A percentile compares a stretch with the other conserved stretches of the same genome.
These are phyloP conservation scores for Drosophila neutralis DNA, from an alignment of 2,888 invertebrate genomes.

Conservation along the genomic window DNA sequence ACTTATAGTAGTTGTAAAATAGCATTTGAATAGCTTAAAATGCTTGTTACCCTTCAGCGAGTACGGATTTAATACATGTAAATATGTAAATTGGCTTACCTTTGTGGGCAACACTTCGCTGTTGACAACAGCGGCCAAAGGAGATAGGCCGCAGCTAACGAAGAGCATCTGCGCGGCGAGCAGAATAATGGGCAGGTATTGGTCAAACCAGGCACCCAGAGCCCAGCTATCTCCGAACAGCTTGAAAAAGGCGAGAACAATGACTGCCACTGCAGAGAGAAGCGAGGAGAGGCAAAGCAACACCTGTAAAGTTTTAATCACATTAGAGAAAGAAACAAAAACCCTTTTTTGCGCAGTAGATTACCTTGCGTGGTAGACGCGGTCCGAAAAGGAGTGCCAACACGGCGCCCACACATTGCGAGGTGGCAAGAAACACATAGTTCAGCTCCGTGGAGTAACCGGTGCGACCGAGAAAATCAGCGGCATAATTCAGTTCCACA, in stretches of 20 bases:
- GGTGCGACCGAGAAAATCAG: slow-evolving; percentile 57
- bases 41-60: background rate
- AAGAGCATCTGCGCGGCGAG: slow-evolving; percentile 68
- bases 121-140: slow-evolving; percentile 77
- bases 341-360: background rate
- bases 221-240: slow-evolving; percentile 47
- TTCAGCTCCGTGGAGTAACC: slow-evolving; percentile 56
- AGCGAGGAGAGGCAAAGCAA: slow-evolving; percentile 72
- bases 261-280: slow-evolving; percentile 62
- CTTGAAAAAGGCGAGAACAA: slow-evolving; percentile 59
- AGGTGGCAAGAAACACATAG: slow-evolving; percentile 69
- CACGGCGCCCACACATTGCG: slow-evolving; percentile 72
- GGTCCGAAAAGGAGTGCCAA: slow-evolving; percentile 66
- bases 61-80: background rate
- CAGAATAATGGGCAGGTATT: slow-evolving; percentile 65
- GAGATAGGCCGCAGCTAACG: slow-evolving; percentile 77
- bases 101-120: slow-evolving; percentile 78
- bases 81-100: slow-evolving; percentile 51
- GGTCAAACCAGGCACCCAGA: slow-evolving; percentile 33
- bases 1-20: background rate
- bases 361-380: slow-evolving; percentile 73
- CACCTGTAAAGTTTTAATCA: slow-evolving; percentile 48
- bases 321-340: background rate
- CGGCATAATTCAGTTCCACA: slow-evolving; percentile 78
- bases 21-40: background rate